Percentiles rank a stretch among this genome's conserved stretches.
phyloP scores from a whole-genome alignment of 2,797 vertebrate species.

The Poeciliopsis paucimaculata region DNA sequence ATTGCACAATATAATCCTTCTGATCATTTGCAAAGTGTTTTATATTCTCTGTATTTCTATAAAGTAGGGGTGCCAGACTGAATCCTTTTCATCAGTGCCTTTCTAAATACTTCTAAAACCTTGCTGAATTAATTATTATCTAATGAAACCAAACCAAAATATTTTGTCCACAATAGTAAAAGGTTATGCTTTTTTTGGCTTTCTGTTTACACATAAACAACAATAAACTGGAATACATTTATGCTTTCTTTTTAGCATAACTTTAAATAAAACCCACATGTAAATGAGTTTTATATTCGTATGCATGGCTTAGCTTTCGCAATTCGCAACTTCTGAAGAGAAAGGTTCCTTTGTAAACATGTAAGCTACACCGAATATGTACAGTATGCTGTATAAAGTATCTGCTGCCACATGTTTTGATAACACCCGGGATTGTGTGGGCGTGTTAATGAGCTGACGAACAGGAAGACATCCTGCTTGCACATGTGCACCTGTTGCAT shows the following conservation, averaged over 20 bases:
- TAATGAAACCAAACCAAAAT: neutral
- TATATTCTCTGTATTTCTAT: neutral
- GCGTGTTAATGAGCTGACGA: slow-evolving; percentile 62
- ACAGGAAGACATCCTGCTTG: slow-evolving; percentile 72
- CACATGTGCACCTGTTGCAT: slow-evolving; percentile 85
- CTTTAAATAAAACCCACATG: neutral
- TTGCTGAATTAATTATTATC: neutral
- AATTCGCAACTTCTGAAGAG: neutral
- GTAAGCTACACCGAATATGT: neutral
- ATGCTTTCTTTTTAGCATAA: no score
- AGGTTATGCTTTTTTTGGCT: neutral
- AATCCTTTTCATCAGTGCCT: neutral
- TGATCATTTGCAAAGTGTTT: no score
- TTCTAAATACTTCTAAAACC: neutral
- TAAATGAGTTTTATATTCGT: neutral
- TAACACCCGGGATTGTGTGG: slow-evolving; percentile 55
- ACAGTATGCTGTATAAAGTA: slow-evolving; percentile 5
- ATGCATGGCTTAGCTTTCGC: neutral
- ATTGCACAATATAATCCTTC: no score
- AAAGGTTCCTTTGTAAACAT: neutral
- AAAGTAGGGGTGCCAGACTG: neutral
- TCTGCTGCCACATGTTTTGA: slow-evolving; percentile 52
- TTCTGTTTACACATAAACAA: neutral
- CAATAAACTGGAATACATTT: neutral
- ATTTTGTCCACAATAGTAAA: neutral